Evolutionary conservation across 2,888 invertebrate genomes (phyloP).

Genomic region (Scrobipalpa atriplicella): DNA sequence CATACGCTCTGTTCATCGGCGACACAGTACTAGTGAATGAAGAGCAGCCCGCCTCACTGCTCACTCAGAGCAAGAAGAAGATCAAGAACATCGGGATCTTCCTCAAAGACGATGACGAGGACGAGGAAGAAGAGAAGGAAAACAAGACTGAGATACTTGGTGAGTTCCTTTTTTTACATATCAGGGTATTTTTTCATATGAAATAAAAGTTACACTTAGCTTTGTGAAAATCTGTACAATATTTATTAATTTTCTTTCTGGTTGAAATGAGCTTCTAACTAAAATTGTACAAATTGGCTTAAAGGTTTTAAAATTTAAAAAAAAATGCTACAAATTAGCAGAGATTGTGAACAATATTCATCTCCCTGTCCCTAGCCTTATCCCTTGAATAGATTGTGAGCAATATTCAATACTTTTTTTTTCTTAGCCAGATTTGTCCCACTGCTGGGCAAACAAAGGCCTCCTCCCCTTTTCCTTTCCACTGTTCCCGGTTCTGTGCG

Average conservation of each 20-base stretch:
- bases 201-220: too few relatives aligned
- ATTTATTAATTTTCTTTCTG: not conserved
- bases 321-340: too few relatives aligned
- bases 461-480: too few relatives aligned
- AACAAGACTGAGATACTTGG: constrained; percentile 89
- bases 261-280: constrained; percentile 3
- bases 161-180: constrained; percentile 45
- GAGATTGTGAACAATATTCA: too few relatives aligned
- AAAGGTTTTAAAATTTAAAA: not conserved
- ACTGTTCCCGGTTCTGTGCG: too few relatives aligned
- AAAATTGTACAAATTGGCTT: not conserved
- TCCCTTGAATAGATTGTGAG: too few relatives aligned
- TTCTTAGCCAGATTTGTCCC: too few relatives aligned
- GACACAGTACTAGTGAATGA: constrained; percentile 98
- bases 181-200: not conserved
- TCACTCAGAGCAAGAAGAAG: constrained; percentile 97
- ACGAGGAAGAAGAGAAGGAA: constrained; percentile 92
- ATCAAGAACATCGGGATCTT: constrained; percentile 98
- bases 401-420: too few relatives aligned
- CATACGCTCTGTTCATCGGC: constrained; percentile 96
- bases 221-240: too few relatives aligned
- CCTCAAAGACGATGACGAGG: constrained; percentile 94
- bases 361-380: too few relatives aligned
- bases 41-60: constrained; percentile 91
- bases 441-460: too few relatives aligned